Evolutionary conservation across 2,888 invertebrate species (phyloP).

Genomic region (Toxonevra muliebris): DNA sequence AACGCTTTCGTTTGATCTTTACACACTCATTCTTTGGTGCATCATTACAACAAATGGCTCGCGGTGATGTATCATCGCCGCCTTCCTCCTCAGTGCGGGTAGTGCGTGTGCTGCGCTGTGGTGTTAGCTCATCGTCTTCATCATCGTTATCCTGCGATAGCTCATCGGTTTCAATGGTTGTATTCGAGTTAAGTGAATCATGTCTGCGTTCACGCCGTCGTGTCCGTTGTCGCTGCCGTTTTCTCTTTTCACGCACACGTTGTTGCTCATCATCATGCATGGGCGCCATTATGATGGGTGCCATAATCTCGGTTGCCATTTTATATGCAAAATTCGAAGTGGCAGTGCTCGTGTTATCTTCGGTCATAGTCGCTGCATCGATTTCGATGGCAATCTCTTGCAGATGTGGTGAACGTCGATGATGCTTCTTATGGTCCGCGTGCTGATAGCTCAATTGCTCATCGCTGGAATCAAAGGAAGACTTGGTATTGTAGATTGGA

Average conservation of each 20-base stretch:
- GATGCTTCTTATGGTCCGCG: constrained; percentile 27
- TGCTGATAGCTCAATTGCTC: constrained; percentile 37
- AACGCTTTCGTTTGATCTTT: constrained; percentile 58
- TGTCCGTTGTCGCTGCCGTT: constrained; percentile 30
- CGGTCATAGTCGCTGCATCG: constrained; percentile 61
- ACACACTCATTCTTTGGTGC: constrained; percentile 54
- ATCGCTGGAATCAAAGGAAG: constrained; percentile 58
- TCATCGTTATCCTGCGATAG: constrained; percentile 52
- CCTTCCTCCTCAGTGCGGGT: constrained; percentile 12
- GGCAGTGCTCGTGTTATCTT: constrained; percentile 57
- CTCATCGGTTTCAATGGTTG: constrained; percentile 55
- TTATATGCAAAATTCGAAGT: constrained; percentile 59
- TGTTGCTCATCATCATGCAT: constrained; percentile 43
- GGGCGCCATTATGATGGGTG: constrained; percentile 53
- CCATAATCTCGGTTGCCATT: constrained; percentile 45
- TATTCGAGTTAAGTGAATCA: constrained; percentile 54
- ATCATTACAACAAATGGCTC: constrained; percentile 29
- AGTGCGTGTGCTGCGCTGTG: constrained; percentile 2
- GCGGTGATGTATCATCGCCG: constrained; percentile 14
- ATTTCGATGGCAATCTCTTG: constrained; percentile 59
- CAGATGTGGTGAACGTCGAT: constrained; percentile 27
- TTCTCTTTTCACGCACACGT: constrained; percentile 19
- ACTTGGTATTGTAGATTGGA: constrained; percentile 49
- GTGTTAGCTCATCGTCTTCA: constrained; percentile 27
- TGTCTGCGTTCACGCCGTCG: constrained; percentile 31